phyloP scores from a whole-genome alignment of 2,113 vertebrate genomes.

The Vombatus ursinus region DNA sequence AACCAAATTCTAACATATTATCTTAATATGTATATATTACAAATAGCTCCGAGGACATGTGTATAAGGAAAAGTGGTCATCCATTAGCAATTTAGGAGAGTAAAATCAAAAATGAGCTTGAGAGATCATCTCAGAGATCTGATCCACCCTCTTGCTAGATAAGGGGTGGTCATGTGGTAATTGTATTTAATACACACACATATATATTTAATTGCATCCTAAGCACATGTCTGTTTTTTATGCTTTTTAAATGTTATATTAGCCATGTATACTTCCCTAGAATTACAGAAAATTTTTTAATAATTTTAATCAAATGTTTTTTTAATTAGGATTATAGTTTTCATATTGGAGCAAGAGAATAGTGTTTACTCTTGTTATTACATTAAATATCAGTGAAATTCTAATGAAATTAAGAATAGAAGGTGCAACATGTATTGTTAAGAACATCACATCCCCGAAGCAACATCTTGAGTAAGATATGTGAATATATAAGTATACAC shows the following conservation, averaged over 20 bases:
- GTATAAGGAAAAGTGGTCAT: not conserved
- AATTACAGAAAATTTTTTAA: slow-evolving; percentile 29
- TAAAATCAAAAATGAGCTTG: not conserved
- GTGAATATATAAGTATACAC: not conserved
- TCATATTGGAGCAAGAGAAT: not conserved
- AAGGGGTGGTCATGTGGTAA: not conserved
- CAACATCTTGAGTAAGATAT: not conserved
- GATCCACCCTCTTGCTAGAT: not conserved
- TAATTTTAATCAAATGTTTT: slow-evolving; percentile 40
- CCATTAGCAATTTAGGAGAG: not conserved
- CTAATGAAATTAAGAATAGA: not conserved
- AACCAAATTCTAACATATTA: not conserved
- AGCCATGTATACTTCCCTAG: not conserved
- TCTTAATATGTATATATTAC: not conserved
- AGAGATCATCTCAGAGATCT: not conserved
- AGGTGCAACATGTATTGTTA: not conserved
- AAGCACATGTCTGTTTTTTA: not conserved
- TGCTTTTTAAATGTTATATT: not conserved
- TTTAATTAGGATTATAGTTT: slow-evolving; percentile 47
- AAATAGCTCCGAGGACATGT: rapidly evolving
- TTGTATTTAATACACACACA: not conserved
- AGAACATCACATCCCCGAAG: not conserved
- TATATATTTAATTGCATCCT: not conserved
- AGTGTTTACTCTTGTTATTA: not conserved
- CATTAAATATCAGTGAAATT: not conserved